Percentiles rank a stretch among this genome's conserved stretches.
Conservation (phyloP, 2,888 invertebrate genomes). For the Lumbricus terrestris region DNA sequence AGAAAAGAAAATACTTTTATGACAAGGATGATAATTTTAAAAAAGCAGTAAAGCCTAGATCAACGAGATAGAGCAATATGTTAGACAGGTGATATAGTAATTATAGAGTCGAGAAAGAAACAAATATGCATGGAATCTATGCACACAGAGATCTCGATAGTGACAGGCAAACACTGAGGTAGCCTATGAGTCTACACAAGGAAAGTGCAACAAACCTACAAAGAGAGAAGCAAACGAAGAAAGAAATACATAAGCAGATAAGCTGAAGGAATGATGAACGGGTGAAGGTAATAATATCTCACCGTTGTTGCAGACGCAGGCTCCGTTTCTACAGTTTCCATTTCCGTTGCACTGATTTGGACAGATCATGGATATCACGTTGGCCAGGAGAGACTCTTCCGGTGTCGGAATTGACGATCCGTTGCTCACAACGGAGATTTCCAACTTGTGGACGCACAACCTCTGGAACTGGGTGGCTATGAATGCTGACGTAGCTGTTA, state of each 20-base stretch:
- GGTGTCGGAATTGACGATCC: neutral
- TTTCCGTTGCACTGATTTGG: constrained; percentile 12
- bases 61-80: neutral
- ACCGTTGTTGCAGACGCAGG: neutral
- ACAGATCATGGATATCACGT: neutral
- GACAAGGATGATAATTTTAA: neutral
- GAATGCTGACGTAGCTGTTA: neutral
- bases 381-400: neutral
- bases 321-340: neutral
- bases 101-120: no score
- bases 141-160: neutral
- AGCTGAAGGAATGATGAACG: neutral
- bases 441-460: neutral
- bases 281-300: neutral
- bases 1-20: neutral
- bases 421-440: neutral
- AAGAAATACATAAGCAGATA: neutral
- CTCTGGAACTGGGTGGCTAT: neutral
- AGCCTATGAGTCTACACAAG: neutral
- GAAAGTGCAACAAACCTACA: neutral
- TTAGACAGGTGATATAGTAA: neutral
- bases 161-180: neutral
- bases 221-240: neutral
- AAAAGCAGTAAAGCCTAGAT: neutral
- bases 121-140: no score